These are phyloP conservation scores for Onthophagus taurus DNA, from an alignment of 1,140 invertebrate species.

Conservation along the genomic window DNA sequence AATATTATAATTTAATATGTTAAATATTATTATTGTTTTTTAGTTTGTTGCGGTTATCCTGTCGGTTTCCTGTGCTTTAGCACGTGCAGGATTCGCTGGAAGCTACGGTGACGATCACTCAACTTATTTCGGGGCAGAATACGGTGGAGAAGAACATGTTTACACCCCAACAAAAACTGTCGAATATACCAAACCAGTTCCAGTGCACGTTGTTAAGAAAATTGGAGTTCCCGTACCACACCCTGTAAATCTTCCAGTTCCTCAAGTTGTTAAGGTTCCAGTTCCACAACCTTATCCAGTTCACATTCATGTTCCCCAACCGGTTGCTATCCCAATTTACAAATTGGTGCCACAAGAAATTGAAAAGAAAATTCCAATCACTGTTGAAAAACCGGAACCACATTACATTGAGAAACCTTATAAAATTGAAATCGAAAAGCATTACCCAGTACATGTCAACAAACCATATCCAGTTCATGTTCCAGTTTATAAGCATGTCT, in stretches of 20 bases:
- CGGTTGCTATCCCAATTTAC: slow-evolving; percentile 62
- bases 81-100: slow-evolving; percentile 20
- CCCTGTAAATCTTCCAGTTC: slow-evolving; percentile 61
- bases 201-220: slow-evolving; percentile 64
- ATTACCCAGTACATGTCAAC: slow-evolving; percentile 58
- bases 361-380: slow-evolving; percentile 65
- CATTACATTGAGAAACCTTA: slow-evolving; percentile 69
- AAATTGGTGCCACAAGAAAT: slow-evolving; percentile 55
- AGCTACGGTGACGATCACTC: slow-evolving; percentile 19
- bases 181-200: slow-evolving; percentile 57
- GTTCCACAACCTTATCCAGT: slow-evolving; percentile 67
- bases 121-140: slow-evolving; percentile 19
- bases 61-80: slow-evolving; percentile 23
- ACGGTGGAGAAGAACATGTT: slow-evolving; percentile 27
- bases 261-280: slow-evolving; percentile 62
- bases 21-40: slow-evolving; percentile 2
- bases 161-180: slow-evolving; percentile 45
- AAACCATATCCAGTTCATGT: slow-evolving; percentile 70
- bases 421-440: slow-evolving; percentile 67
- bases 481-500: slow-evolving; percentile 72
- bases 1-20: neutral
- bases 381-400: slow-evolving; percentile 65
- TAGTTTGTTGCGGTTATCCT: slow-evolving; percentile 24
- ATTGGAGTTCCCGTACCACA: slow-evolving; percentile 65
- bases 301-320: slow-evolving; percentile 59